Evolutionary conservation across 1,140 invertebrate genomes (phyloP), one percentile per base, ranked within the genome.

Genomic region (Gerris buenoi): DNA sequence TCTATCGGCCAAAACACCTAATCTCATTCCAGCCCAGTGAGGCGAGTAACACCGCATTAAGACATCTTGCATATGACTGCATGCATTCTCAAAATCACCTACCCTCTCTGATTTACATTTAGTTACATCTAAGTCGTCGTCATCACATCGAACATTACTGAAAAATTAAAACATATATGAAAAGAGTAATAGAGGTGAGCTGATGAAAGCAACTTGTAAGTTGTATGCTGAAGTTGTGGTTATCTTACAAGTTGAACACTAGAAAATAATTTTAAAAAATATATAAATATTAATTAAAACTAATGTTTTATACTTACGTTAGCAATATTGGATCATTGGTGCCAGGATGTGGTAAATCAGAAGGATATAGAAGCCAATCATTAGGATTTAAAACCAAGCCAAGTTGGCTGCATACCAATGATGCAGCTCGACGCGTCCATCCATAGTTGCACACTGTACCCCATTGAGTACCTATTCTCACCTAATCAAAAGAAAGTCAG

Each of bases 391-490:
- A 81, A 0, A 90, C 91, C 63, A 94, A 80, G 0, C 97, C 97
- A 66, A 99, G 77, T 78, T 98, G 95, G 79, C 97, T 91, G 75
- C 97, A 98, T 0, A 93, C 95, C 25, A 98, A 77, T 0, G 93
- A 89, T 1, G 97, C 94, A 72, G 94, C 88, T 60, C 86, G 81
- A n/a, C 92, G 87, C 61, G 86, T 95, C 94, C 96, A 99, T 27
- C 88, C 89, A 75, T 98, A 91, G 79, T 93, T 93, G 74, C 97
- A 99, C 2, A 99, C 91, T 0, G 94, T 97, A 62, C 96, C 96
- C 96, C 97, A 99, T 77, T 86, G 86, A 22, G 87, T 83, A 68
- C 88, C 85, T 5, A 97, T 80, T 71, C 86, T 82, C 0, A 90
- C 82, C 79, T 90, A 18, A 46, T 5, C 33, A 46, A 46, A 46